A percentile compares a stretch with the other conserved stretches of the same genome.
Evolutionary conservation across 2,113 vertebrate genomes (phyloP).

Genomic region (Eublepharis macularius): DNA sequence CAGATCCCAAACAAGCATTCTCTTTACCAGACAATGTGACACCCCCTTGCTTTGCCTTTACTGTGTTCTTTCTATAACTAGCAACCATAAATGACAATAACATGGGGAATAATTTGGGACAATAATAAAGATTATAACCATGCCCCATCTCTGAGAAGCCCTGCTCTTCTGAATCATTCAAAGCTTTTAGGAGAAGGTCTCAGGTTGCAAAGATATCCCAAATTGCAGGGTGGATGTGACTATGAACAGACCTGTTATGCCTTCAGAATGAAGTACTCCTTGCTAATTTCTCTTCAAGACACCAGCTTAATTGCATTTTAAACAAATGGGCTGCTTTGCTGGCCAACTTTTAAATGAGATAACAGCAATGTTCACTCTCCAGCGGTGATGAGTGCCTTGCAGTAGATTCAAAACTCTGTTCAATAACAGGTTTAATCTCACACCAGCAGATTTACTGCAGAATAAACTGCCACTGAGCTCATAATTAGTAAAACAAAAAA

Average conservation of each 20-base stretch:
- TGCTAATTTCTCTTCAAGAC: conserved; percentile 92
- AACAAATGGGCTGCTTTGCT: conserved; percentile 94
- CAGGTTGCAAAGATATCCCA: conserved; percentile 76
- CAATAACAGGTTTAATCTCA: conserved; percentile 90
- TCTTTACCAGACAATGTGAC: not conserved
- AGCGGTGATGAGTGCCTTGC: conserved; percentile 90
- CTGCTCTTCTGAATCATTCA: conserved; percentile 41
- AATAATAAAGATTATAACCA: conserved; percentile 21
- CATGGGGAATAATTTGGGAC: not conserved
- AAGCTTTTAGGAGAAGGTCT: conserved; percentile 50
- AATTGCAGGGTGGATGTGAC: conserved; percentile 88
- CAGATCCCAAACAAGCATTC: not conserved
- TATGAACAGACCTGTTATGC: conserved; percentile 85
- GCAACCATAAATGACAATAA: not conserved
- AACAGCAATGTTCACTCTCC: conserved; percentile 89
- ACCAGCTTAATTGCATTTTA: conserved; percentile 94
- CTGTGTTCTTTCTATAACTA: conserved; percentile 22
- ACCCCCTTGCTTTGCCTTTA: not conserved
- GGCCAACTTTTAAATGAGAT: conserved; percentile 92
- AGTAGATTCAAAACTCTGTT: conserved; percentile 88
- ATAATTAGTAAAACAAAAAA: conserved; percentile 84
- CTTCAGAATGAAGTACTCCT: conserved; percentile 89
- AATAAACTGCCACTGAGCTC: conserved; percentile 87
- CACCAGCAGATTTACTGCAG: conserved; percentile 88
- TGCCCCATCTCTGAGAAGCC: conserved; percentile 57